Evolutionary conservation across 2,797 vertebrate species (phyloP), one percentile per base, ranked within the genome.

Genomic region (Centroberyx gerrardi): DNA sequence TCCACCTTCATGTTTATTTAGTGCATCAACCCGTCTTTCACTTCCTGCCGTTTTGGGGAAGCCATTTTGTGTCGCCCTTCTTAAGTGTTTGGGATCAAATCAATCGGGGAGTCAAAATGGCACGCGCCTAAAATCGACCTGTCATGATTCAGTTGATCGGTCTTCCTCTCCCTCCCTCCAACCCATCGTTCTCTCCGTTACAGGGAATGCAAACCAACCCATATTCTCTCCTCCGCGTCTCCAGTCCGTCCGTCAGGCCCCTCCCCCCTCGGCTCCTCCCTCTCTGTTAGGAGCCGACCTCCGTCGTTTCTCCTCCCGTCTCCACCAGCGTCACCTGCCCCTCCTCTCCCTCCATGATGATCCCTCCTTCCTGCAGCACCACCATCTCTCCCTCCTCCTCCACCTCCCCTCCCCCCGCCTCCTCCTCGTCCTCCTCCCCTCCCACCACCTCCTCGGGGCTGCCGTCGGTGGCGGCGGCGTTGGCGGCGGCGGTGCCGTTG

Each of bases 251-350:
- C 31, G 31, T 33, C 31, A 3, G 6, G 3, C 12, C 6, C 48
- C 48, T 18, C 42, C 1, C 18, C 28, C 12, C 15, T 18, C 70
- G 42, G 27, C 55, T 12, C 31, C 18, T 4, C 13, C n/a, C 14
- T 54, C 75, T 68, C 78, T 36, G 88, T 93, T 94, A 94, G 52
- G 93, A 93, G 83, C 86, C 88, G 62, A 93, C 92, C 83, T 93
- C 90, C 0, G 92, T 89, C 0, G 93, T 62, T 33, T 88, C 90
- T 1, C 82, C 91, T 0, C 90, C 90, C 0, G 90, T 87, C 82
- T 94, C 93, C 84, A 95, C 94, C 74, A 95, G 92, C 1, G 93
- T 94, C 74, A 95, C 90, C 88, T 93, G 92, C 54, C 95, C 95
- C 46, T 93, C 93, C 48, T 93, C 94, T 0, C 95, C 93, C 49